A percentile compares a stretch with the other conserved stretches of the same genome.
phyloP scores from a whole-genome alignment of 23 tunicate genomes.

The Halocynthia aurantium region DNA sequence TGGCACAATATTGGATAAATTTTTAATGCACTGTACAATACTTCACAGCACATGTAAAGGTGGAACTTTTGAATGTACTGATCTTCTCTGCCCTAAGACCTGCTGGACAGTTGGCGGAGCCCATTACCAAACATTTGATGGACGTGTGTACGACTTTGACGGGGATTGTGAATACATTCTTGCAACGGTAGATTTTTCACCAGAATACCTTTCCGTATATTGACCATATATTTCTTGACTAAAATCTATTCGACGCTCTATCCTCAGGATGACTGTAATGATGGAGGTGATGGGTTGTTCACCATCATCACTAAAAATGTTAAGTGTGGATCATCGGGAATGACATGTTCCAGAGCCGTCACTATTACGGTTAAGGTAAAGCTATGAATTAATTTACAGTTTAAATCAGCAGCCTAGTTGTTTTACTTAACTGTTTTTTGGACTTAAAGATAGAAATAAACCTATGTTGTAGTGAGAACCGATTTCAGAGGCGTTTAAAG shows the following conservation, averaged over 20 bases:
- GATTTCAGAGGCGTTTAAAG: no score
- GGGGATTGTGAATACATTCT: constrained; percentile 62
- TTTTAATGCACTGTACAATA: background rate
- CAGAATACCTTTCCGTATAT: background rate
- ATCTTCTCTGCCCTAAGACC: constrained; percentile 37
- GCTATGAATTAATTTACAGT: no score
- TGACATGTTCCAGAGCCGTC: constrained; percentile 44
- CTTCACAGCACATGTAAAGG: constrained; percentile 30
- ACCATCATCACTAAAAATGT: constrained; percentile 39
- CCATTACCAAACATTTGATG: constrained; percentile 59
- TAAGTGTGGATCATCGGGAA: constrained; percentile 39
- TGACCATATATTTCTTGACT: background rate
- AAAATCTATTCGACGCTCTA: background rate
- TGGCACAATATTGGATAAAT: no score
- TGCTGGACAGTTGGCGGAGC: constrained; percentile 51
- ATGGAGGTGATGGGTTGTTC: constrained; percentile 38
- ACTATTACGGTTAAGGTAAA: constrained; percentile 41
- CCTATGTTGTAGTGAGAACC: no score
- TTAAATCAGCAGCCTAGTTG: no score
- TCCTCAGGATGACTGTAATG: constrained; percentile 47
- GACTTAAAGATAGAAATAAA: no score
- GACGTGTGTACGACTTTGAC: constrained; percentile 41
- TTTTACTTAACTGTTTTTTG: no score
- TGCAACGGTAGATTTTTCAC: constrained; percentile 29
- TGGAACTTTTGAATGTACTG: constrained; percentile 31